A percentile compares a stretch with the other conserved stretches of the same genome.
Conservation (phyloP, 2,888 invertebrate genomes). For the Icerya purchasi region DNA sequence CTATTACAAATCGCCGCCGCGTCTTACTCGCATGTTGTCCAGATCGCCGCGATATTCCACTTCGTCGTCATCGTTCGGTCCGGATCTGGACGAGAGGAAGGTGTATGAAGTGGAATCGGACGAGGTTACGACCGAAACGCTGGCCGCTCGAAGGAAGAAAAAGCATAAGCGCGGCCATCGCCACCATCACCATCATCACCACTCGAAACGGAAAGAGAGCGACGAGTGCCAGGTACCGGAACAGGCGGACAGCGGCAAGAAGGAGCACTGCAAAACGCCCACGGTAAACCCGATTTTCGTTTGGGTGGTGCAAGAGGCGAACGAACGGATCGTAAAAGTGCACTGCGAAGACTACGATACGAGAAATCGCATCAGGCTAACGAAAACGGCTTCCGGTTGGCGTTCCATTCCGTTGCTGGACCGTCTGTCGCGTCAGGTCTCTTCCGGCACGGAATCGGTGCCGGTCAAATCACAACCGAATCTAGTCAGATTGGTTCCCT, state of each 20-base stretch:
- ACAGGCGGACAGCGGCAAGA: neutral
- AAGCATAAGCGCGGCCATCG: neutral
- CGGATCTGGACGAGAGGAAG: neutral
- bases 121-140: neutral
- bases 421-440: neutral
- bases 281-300: slow-evolving; percentile 57
- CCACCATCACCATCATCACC: neutral
- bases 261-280: neutral
- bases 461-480: too few relatives aligned
- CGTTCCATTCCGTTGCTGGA: slow-evolving; percentile 7
- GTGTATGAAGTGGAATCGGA: neutral
- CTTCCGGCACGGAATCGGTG: neutral
- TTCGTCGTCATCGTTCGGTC: neutral
- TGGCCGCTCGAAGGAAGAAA: neutral
- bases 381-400: slow-evolving; percentile 38
- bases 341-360: slow-evolving; percentile 73
- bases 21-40: neutral
- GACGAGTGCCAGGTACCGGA: neutral
- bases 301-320: slow-evolving; percentile 60
- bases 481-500: too few relatives aligned
- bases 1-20: neutral
- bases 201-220: neutral
- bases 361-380: slow-evolving; percentile 59
- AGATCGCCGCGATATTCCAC: too few relatives aligned
- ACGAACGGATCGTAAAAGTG: slow-evolving; percentile 60